Percentiles rank a stretch among this genome's conserved stretches.
These are phyloP conservation scores for Coptotermes formosanus DNA, from an alignment of 1,140 invertebrate species.

Conservation along the genomic window DNA sequence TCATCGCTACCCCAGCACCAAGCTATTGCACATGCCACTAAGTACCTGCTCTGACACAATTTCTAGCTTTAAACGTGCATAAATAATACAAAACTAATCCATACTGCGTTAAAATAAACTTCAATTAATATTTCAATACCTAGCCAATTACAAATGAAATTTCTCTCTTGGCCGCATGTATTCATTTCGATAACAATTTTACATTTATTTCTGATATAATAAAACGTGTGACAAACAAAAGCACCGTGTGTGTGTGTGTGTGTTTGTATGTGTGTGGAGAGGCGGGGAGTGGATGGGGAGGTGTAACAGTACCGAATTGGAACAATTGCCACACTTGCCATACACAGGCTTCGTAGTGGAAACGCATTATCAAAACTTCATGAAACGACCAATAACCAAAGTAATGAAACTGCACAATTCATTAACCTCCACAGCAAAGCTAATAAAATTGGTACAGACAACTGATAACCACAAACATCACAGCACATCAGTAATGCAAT, in stretches of 20 bases:
- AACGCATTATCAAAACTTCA: constrained; percentile 20
- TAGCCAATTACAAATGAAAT: constrained; percentile 4
- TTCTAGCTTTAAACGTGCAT: neutral
- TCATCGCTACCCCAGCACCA: too few species aligned
- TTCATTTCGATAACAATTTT: constrained; percentile 1
- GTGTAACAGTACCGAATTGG: neutral
- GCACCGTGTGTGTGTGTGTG: neutral
- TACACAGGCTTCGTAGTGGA: neutral
- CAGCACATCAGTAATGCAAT: constrained; percentile 4
- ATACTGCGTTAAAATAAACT: neutral
- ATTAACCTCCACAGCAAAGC: neutral
- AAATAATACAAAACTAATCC: neutral
- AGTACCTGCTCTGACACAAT: neutral
- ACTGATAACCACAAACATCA: constrained; percentile 15
- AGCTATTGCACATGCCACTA: neutral
- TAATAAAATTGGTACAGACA: constrained; percentile 19
- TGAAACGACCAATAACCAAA: neutral
- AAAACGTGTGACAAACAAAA: neutral
- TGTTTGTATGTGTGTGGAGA: neutral
- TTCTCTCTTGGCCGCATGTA: neutral
- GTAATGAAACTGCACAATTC: constrained; percentile 12
- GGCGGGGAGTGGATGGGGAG: neutral
- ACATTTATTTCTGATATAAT: constrained; percentile 10
- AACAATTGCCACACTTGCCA: constrained; percentile 5
- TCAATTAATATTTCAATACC: constrained; percentile 18